Percentiles rank a stretch among this genome's conserved stretches.
Evolutionary conservation across 2,113 vertebrate species (phyloP).

Genomic region (Chaetura pelagica): DNA sequence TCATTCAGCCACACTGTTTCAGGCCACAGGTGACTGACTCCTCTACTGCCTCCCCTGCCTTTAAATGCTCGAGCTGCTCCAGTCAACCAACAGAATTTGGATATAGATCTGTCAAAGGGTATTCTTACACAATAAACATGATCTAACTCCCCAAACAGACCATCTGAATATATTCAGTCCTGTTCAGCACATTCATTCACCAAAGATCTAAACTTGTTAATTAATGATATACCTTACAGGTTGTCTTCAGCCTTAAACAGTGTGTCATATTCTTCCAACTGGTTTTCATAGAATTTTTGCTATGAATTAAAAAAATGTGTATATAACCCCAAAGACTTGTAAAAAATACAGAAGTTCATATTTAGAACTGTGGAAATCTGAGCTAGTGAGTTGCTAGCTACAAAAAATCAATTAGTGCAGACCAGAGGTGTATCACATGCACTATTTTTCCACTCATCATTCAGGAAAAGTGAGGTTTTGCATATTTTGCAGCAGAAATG

Average conservation of each 20-base stretch:
- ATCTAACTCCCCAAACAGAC: not conserved
- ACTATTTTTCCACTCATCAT: not conserved
- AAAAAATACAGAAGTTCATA: not conserved
- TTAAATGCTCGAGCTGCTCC: not conserved
- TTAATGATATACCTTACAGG: not conserved
- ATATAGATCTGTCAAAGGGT: not conserved
- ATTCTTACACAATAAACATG: not conserved
- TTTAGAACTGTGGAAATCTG: not conserved
- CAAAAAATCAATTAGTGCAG: not conserved
- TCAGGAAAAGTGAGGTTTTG: not conserved
- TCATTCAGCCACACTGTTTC: too few relatives aligned
- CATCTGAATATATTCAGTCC: not conserved
- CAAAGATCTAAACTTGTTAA: not conserved
- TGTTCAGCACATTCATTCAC: not conserved
- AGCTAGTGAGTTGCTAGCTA: not conserved
- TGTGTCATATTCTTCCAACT: not conserved
- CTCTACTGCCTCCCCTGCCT: not conserved
- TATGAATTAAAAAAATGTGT: not conserved
- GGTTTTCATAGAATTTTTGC: not conserved
- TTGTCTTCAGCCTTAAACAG: not conserved
- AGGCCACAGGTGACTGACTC: too few relatives aligned
- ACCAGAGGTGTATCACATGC: not conserved
- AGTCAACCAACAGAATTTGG: not conserved
- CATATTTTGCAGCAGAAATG: not conserved
- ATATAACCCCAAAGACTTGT: not conserved